Percentiles rank a stretch among this genome's conserved stretches.
phyloP scores from a whole-genome alignment of 2,797 vertebrate species.

The Gallinago stenura region DNA sequence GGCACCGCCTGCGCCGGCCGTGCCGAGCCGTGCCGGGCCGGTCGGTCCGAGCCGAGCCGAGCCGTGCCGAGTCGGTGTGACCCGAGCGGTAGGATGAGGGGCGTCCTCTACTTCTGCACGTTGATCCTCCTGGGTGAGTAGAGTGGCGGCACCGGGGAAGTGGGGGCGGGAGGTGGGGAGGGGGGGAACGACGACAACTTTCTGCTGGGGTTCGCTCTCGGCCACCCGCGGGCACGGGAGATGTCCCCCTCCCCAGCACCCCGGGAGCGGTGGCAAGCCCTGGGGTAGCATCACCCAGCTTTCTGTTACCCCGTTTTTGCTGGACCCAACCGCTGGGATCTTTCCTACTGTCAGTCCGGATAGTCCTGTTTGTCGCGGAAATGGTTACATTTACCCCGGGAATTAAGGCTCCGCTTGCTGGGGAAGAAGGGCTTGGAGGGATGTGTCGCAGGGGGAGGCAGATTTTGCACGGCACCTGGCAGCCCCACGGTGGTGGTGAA shows the following conservation, averaged over 20 bases:
- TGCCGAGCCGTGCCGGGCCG: neutral
- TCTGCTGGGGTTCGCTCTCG: neutral
- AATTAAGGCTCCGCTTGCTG: neutral
- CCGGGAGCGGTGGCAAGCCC: neutral
- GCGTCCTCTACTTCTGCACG: conserved; percentile 50
- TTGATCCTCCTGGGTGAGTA: conserved; percentile 72
- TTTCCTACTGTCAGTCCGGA: neutral
- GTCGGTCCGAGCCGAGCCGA: neutral
- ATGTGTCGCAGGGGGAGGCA: accelerated
- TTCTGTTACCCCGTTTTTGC: neutral
- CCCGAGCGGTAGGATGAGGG: conserved; percentile 57
- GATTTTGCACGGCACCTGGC: neutral
- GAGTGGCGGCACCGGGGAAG: neutral
- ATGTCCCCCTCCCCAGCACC: neutral
- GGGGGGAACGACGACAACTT: neutral
- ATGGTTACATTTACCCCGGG: neutral
- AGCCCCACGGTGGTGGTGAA: neutral
- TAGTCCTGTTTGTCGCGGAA: neutral
- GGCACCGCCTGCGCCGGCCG: neutral
- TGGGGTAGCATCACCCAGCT: neutral
- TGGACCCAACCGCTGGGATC: neutral
- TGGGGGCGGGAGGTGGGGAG: neutral
- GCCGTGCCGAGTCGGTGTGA: too few relatives aligned
- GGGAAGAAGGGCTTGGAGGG: neutral
- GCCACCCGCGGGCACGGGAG: neutral